phyloP scores from a whole-genome alignment of 2,797 vertebrate species.

The Liasis olivaceus region DNA sequence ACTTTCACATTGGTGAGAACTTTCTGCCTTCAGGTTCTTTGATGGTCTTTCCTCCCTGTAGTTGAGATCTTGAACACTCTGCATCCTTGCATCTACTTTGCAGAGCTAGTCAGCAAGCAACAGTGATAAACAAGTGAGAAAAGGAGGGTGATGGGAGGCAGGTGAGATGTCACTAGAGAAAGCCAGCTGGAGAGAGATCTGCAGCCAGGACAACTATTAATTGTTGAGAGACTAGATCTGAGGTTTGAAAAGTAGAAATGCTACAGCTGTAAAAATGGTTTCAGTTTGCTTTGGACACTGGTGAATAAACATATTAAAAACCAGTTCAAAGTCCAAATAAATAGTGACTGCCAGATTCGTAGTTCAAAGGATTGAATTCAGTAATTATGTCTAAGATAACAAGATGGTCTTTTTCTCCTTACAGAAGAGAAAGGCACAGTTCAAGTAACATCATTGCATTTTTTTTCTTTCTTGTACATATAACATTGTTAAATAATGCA shows the following conservation, averaged over 20 bases:
- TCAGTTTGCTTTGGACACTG: neutral
- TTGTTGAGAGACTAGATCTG: neutral
- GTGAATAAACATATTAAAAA: neutral
- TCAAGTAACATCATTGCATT: constrained; percentile 52
- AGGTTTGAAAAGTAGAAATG: neutral
- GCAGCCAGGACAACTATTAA: neutral
- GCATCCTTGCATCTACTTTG: neutral
- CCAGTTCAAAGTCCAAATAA: neutral
- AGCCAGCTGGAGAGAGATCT: neutral
- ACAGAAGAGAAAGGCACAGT: constrained; percentile 40
- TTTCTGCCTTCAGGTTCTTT: neutral
- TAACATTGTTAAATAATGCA: constrained; percentile 25
- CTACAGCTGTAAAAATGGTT: neutral
- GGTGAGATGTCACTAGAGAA: neutral
- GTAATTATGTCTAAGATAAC: constrained; percentile 33
- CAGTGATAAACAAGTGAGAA: neutral
- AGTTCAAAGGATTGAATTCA: neutral
- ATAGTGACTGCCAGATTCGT: neutral
- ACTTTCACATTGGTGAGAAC: neutral
- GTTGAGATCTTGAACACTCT: neutral
- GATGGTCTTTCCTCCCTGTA: neutral
- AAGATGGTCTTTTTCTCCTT: constrained; percentile 51
- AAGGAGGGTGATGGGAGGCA: neutral
- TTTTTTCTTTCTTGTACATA: constrained; percentile 40
- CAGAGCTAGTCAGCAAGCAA: neutral